phyloP scores from a whole-genome alignment of 2,113 vertebrate genomes.

The Varanus salvator region DNA sequence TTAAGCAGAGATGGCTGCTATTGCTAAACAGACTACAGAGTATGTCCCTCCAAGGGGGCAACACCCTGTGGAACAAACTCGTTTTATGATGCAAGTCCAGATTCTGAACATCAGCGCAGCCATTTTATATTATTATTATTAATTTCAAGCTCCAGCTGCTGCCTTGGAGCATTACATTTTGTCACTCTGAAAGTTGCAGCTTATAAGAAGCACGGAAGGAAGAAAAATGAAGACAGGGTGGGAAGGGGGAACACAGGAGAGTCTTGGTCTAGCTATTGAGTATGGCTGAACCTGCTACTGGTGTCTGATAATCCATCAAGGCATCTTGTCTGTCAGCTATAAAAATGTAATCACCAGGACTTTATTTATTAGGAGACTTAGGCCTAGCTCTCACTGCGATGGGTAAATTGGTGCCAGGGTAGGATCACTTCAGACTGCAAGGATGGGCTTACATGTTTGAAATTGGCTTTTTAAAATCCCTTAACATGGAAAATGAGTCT shows the following conservation, averaged over 20 bases:
- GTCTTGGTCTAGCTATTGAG: conserved; percentile 52
- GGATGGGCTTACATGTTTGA: neutral
- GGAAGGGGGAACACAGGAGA: neutral
- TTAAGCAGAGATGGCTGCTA: neutral
- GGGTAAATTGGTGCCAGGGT: neutral
- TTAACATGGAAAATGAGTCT: neutral
- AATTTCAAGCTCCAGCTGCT: conserved; percentile 73
- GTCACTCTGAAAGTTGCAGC: conserved; percentile 42
- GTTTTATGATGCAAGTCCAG: conserved; percentile 34
- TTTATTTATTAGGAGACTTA: conserved; percentile 45
- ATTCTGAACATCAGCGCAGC: conserved; percentile 47
- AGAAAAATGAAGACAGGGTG: conserved; percentile 67
- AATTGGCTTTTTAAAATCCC: neutral
- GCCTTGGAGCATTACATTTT: conserved; percentile 70
- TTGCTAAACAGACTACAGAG: conserved; percentile 2
- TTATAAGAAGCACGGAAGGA: conserved; percentile 62
- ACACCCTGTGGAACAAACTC: neutral
- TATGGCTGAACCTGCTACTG: conserved; percentile 50
- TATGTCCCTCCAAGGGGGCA: accelerated
- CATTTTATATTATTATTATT: conserved; percentile 67
- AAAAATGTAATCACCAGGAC: conserved; percentile 58
- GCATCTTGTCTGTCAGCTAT: conserved; percentile 54
- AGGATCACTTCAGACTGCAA: neutral
- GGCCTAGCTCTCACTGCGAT: conserved; percentile 11
- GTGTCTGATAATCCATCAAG: conserved; percentile 65